Evolutionary conservation across 2,113 vertebrate genomes (phyloP).

Genomic region (Dermatemys mawii): DNA sequence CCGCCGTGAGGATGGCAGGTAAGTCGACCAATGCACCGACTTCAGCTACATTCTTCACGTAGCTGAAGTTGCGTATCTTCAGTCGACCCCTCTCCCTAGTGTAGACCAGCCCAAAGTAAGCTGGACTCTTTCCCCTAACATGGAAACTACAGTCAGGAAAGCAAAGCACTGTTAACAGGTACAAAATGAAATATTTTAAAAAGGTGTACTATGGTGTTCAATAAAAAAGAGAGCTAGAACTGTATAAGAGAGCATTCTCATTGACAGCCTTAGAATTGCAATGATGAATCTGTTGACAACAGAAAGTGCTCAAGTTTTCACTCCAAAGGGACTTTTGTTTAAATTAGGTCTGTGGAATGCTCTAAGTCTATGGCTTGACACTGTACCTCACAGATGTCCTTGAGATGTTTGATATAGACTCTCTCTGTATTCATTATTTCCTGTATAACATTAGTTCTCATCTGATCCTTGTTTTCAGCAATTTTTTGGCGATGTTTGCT

Average conservation of each 20-base stretch:
- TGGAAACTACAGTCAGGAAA: background rate
- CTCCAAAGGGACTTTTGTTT: background rate
- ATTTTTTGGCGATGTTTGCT: constrained; percentile 81
- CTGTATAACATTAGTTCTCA: constrained; percentile 96
- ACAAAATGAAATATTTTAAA: background rate
- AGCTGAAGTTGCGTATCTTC: too few relatives aligned
- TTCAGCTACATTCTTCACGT: too few relatives aligned
- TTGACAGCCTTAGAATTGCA: background rate
- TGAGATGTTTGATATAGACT: constrained; percentile 97
- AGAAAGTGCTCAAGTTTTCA: background rate
- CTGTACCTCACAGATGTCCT: constrained; percentile 95
- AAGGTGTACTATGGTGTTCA: background rate
- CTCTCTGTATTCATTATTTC: constrained; percentile 98
- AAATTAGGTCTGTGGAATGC: background rate
- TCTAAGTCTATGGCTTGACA: background rate
- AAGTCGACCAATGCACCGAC: too few relatives aligned
- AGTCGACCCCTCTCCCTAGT: too few relatives aligned
- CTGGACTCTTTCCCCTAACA: background rate
- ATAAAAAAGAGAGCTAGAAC: background rate
- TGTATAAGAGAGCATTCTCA: background rate
- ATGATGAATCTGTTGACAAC: background rate
- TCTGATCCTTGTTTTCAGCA: constrained; percentile 91
- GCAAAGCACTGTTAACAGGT: background rate
- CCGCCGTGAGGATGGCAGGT: too few relatives aligned
- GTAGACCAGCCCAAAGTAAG: too few relatives aligned